Evolutionary conservation across 2,888 invertebrate species (phyloP), one percentile per base, ranked within the genome.

Genomic region (Branchellion lobata): DNA sequence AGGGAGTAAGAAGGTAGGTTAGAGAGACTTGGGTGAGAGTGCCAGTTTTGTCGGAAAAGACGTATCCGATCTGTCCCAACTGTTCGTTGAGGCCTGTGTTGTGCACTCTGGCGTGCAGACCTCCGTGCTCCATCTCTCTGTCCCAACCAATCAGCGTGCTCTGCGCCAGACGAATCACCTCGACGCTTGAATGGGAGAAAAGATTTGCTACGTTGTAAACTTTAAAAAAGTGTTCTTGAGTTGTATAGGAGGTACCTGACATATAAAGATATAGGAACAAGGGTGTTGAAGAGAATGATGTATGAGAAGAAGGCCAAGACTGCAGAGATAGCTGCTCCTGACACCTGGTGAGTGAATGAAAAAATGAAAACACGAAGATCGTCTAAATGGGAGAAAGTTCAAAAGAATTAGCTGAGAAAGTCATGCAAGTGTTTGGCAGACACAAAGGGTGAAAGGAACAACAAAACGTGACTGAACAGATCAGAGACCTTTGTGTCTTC

Each of bases 31-130:
- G 96, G 34, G 99, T 99, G 80, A 99, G 90, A n/a, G 99, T 99
- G 84, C 99, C 99, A 82, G 99, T 99, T 90, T 99, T 99, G 89
- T 99, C 99, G 76, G 97, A 96, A 90, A 99, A 99, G 86, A 99
- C 93, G 89, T 99, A 99, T 89, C 99, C 96, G 85, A 99, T 97
- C 90, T 98, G 96, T 84, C 97, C 96, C 83, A 98, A 91, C 89
- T 97, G 98, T 89, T 99, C 99, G 88, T 99, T 99, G 80, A 99
- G 91, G 47, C 98, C 97, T 34, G 99, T 98, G 74, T 98, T 99
- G 84, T 98, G 91, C 80, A 97, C 95, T 89, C 94, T 94, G 83
- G 97, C 97, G 8, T 79, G 77, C 11, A 80, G 94, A 84, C 92
- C 93, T 84, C 27, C 31, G n/a, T 65, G 29, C 5, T 0, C 14